Evolutionary conservation across 2,113 vertebrate genomes (phyloP), one percentile per base, ranked within the genome.

Genomic region (Osmerus mordax): DNA sequence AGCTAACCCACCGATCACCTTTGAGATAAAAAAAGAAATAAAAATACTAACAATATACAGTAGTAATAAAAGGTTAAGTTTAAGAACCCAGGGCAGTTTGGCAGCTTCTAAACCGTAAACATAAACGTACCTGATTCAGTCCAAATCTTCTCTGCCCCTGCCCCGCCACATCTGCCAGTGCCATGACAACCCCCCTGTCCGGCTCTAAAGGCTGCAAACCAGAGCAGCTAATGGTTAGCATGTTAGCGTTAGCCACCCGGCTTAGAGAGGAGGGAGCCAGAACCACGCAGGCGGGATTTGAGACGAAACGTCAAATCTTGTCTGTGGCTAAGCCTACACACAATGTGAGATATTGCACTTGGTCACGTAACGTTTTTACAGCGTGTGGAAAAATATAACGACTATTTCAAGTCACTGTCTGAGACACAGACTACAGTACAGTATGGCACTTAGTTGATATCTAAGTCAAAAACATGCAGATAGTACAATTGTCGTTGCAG

Each of bases 291-390:
- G 36, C 8, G 4, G 36, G 1, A 84, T 86, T 83, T 83, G 85
- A 89, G 78, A 84, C 83, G 73, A 77, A 32, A 74, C 64, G 74
- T 79, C 29, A 23, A 69, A 53, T 3, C 15, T 16, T 36, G 56
- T 69, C 63, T 74, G 61, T 67, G 63, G 70, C 70, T 74, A 78
- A 41, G 14, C 60, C 74, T 65, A 80, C 63, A 85, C 77, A 81
- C 67, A 81, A 80, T 66, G 80, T 76, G 73, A 86, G 79, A 89
- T 92, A 92, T 91, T 91, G 89, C 91, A 92, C 91, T 89, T 88
- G 54, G 84, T 84, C 87, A 87, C 89, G 84, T 81, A 86, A 88
- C 76, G 47, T 83, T 79, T 80, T 73, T 76, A 87, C 87, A 83
- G 81, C 79, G 84, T 88, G 85, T 87, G 81, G 71, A 87, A 86